These are phyloP conservation scores for Atherinosoma microstoma DNA, from an alignment of 2,797 vertebrate genomes.

Conservation along the genomic window DNA sequence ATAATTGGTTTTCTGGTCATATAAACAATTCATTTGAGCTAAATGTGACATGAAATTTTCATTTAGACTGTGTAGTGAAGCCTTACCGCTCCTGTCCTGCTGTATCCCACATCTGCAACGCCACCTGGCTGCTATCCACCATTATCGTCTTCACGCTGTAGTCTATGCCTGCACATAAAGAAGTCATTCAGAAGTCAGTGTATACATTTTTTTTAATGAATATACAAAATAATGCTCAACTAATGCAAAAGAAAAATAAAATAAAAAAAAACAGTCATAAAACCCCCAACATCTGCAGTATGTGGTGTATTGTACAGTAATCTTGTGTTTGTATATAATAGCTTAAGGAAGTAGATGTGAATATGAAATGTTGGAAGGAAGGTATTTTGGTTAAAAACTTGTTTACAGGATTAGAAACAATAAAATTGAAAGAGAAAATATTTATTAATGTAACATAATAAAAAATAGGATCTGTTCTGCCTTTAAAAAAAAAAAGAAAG, in stretches of 20 bases:
- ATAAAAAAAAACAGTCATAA: not conserved
- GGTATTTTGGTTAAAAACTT: not conserved
- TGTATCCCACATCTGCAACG: conserved; percentile 95
- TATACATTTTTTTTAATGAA: not conserved
- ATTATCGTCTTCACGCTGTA: conserved; percentile 92
- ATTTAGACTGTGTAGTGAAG: not conserved
- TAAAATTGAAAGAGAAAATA: not conserved
- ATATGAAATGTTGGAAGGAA: not conserved
- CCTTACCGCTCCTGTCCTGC: conserved; percentile 93
- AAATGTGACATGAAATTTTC: not conserved
- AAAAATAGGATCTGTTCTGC: not conserved
- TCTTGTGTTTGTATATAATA: not conserved
- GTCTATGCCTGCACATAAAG: conserved; percentile 87
- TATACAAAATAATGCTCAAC: not conserved
- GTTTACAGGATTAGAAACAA: not conserved
- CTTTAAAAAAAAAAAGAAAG: no score
- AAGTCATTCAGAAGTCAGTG: not conserved
- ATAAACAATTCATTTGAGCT: not conserved
- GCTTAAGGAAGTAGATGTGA: not conserved
- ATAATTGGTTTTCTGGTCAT: not conserved
- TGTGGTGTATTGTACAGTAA: not conserved
- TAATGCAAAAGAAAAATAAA: not conserved
- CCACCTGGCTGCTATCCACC: conserved; percentile 88
- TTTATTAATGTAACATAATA: not conserved
- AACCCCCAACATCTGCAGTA: not conserved